These are phyloP conservation scores for Lerista edwardsae DNA, from an alignment of 2,797 vertebrate genomes.

Conservation along the genomic window DNA sequence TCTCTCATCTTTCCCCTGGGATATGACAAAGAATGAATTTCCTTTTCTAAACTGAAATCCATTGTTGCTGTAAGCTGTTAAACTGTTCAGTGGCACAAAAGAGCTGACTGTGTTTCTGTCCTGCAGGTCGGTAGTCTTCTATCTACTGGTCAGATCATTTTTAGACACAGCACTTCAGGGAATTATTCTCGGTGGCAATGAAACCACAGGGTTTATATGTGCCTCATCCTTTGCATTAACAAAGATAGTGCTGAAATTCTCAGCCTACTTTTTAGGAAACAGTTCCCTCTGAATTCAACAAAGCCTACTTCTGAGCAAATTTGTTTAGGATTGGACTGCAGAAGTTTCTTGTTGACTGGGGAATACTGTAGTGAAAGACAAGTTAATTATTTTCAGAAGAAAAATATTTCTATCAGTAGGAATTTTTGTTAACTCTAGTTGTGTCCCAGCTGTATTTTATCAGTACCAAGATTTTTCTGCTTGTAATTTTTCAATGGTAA, in stretches of 20 bases:
- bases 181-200: not conserved
- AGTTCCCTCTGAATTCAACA: too few relatives aligned
- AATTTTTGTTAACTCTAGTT: not conserved
- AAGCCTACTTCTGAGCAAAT: not conserved
- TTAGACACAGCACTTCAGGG: constrained; percentile 13
- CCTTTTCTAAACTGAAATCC: constrained; percentile 26
- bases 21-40: constrained; percentile 25
- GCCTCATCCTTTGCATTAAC: not conserved
- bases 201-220: not conserved
- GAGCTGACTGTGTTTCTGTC: constrained; percentile 13
- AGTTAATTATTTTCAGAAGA: not conserved
- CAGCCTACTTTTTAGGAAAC: not conserved
- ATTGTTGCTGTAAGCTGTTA: constrained; percentile 27
- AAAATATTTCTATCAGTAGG: not conserved
- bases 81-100: not conserved
- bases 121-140: not conserved
- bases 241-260: not conserved
- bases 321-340: not conserved
- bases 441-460: not conserved
- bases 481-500: not conserved
- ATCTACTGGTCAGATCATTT: constrained; percentile 11
- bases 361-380: not conserved
- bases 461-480: not conserved
- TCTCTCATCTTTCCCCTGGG: constrained; percentile 14
- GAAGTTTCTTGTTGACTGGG: not conserved